A percentile compares a stretch with the other conserved stretches of the same genome.
phyloP scores from a whole-genome alignment of 2,888 invertebrate genomes.

The Pherbina coryleti region DNA sequence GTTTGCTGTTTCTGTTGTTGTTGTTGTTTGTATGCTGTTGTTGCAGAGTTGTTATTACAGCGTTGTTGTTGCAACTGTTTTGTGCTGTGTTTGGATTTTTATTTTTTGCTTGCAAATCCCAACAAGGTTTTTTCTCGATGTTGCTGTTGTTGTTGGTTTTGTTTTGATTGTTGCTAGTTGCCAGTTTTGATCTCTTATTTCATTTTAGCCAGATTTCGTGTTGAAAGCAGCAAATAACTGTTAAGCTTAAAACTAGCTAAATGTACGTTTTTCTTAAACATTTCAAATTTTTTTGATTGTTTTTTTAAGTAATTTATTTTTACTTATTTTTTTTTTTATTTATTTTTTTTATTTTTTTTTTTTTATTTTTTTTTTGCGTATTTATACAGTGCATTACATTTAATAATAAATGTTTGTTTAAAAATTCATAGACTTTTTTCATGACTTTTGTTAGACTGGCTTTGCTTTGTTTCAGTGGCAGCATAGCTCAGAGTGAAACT shows the following conservation, averaged over 20 bases:
- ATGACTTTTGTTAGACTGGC: not conserved
- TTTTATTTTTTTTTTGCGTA: not conserved
- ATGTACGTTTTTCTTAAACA: not conserved
- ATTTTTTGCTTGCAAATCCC: not conserved
- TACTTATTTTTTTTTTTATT: not conserved
- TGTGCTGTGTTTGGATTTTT: not conserved
- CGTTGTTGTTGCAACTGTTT: not conserved
- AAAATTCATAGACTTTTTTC: not conserved
- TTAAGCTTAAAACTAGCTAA: not conserved
- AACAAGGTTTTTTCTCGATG: not conserved
- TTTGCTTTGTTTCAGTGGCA: not conserved
- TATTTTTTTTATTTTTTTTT: not conserved
- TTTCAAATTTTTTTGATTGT: too few relatives aligned
- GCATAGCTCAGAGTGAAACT: not conserved
- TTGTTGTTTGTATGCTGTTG: not conserved
- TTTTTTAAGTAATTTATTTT: too few relatives aligned
- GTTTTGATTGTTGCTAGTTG: not conserved
- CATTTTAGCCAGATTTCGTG: not conserved
- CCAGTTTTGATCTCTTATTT: not conserved
- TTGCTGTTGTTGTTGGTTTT: not conserved
- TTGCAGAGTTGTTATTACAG: not conserved
- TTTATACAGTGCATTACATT: not conserved
- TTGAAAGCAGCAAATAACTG: slow-evolving; percentile 1
- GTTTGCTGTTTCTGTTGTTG: not conserved
- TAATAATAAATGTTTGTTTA: not conserved